A percentile compares a stretch with the other conserved stretches of the same genome.
These are phyloP conservation scores for Drosophila seguyi DNA, from an alignment of 1,140 invertebrate species.

Conservation along the genomic window DNA sequence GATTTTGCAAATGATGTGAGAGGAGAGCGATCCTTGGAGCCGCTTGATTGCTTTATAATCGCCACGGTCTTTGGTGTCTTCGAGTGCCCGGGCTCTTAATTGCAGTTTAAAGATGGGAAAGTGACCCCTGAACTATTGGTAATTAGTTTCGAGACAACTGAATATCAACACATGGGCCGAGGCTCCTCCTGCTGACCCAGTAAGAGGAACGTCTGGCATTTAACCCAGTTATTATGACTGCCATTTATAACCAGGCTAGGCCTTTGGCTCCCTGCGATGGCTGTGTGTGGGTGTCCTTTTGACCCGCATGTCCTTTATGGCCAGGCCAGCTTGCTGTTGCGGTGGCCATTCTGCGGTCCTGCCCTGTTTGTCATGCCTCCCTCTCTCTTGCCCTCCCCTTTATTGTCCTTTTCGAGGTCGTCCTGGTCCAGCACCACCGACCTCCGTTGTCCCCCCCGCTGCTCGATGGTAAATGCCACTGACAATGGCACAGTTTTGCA, in stretches of 20 bases:
- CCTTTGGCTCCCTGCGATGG: conserved; percentile 43
- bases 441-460: conserved; percentile 11
- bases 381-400: conserved; percentile 4
- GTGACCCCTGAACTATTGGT: conserved; percentile 75
- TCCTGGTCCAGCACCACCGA: conserved; percentile 30
- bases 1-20: conserved; percentile 83
- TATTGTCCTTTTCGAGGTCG: conserved; percentile 66
- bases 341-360: conserved; percentile 73
- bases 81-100: conserved; percentile 54
- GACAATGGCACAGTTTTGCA: conserved; percentile 83
- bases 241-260: conserved; percentile 67
- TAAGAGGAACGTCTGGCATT: conserved; percentile 60
- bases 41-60: conserved; percentile 82
- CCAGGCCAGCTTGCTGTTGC: conserved; percentile 65
- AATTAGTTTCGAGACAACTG: conserved; percentile 74
- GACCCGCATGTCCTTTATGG: conserved; percentile 79
- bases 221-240: conserved; percentile 82
- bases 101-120: conserved; percentile 71
- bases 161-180: conserved; percentile 68
- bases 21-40: conserved; percentile 23
- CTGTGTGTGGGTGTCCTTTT: conserved; percentile 77
- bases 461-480: conserved; percentile 54
- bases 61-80: conserved; percentile 41
- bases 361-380: conserved; percentile 57
- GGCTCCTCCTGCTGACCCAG: conserved; percentile 56